These are phyloP conservation scores for Falco berigora DNA, from an alignment of 2,797 vertebrate genomes.

Conservation along the genomic window DNA sequence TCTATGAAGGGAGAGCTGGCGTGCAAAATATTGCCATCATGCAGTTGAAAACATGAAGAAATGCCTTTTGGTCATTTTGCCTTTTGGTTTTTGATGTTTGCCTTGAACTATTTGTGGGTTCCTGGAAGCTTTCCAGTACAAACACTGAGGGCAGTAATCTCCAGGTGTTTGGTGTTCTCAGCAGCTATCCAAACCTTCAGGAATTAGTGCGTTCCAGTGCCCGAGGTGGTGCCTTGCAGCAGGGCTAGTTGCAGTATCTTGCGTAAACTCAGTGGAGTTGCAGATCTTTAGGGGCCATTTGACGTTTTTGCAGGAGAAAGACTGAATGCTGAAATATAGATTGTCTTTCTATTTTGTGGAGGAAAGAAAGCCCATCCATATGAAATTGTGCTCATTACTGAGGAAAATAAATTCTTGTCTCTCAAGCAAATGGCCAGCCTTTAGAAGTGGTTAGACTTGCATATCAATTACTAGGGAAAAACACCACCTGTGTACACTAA, in stretches of 20 bases:
- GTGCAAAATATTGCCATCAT: background rate
- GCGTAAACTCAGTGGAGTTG: background rate
- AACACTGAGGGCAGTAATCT: background rate
- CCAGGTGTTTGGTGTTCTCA: background rate
- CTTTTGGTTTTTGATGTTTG: background rate
- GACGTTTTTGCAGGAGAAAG: background rate
- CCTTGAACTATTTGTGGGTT: background rate
- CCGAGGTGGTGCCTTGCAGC: background rate
- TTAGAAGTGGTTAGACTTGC: slow-evolving; percentile 22
- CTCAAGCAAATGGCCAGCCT: slow-evolving; percentile 17
- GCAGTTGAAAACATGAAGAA: background rate
- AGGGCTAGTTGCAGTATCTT: background rate
- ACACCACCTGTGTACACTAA: slow-evolving; percentile 17
- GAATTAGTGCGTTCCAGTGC: background rate
- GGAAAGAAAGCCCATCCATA: background rate
- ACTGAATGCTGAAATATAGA: background rate
- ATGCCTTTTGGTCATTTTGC: background rate
- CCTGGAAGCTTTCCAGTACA: background rate
- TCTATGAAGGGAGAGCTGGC: background rate
- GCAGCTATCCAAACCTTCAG: background rate
- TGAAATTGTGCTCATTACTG: slow-evolving; percentile 36
- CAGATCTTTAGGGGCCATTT: background rate
- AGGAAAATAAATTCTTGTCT: slow-evolving; percentile 37
- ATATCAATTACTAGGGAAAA: slow-evolving; percentile 15
- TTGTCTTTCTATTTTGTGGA: background rate